Base-by-base conservation (phyloP, 2,888 invertebrate genomes). In the Sphaeridia pumilis region DNA sequence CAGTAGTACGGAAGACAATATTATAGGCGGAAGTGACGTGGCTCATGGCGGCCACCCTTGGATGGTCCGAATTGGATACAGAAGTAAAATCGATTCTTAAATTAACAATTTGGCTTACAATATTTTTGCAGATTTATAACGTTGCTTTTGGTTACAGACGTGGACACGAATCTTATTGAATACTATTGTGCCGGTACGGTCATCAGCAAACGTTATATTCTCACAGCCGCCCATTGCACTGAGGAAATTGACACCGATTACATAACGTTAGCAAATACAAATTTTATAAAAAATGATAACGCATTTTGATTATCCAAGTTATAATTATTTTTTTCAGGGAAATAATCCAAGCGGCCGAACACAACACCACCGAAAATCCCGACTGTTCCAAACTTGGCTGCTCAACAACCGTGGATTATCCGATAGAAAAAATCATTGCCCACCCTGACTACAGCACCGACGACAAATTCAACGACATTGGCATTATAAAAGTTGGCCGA, bases 1-100 rank as follows among this genome's bases (percentile, higher is more conserved):
- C 28, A 68, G 69, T 1, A 67, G 76, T 4, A 72, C 73, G 12
- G 69, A 71, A 5, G 72, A 75, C 42, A 76, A 77, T 63, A 77
- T 85, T 44, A 71, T 76, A 24, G 76, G 77, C 2, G 84, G 84
- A 0, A 74, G 78, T 42, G 70, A 73, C 54, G 79, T 84, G 0
- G 69, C 69, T 0, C 67, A 83, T 3, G 76, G 74, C 36, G 80
- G 84, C 62, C 82, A 78, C 70, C 84, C 84, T 0, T 85, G 84
- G 84, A 80, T 84, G 82, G 82, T 79, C 0, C 70, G 84, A 1
- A 67, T 85, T n/a, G 76, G 77, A 1, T 85, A 83, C 58, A 44
- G 45, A 36, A 56, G 60, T 59, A 56, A 42, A n/a, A 46, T 48
- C 20, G 25, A 42, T 22, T 17, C 21, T 44, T 35, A 26, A 24